Conservation (phyloP, 2,113 vertebrate genomes). For the Pitta sordida region DNA sequence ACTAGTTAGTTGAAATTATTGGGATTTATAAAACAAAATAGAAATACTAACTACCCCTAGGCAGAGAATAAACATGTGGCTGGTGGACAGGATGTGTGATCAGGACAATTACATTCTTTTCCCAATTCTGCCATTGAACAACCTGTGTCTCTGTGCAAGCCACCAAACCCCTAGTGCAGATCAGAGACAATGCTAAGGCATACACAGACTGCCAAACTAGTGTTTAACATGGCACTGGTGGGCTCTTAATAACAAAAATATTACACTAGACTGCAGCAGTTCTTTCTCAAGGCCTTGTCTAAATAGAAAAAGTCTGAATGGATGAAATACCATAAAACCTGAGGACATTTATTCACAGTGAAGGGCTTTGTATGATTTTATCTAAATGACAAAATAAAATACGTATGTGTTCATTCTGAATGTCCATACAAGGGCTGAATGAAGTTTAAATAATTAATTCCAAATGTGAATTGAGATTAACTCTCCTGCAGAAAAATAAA, state of each 20-base stretch:
- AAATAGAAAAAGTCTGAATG: neutral
- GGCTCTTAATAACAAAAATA: neutral
- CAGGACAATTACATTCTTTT: neutral
- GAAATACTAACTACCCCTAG: neutral
- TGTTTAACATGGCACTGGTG: neutral
- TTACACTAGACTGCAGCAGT: neutral
- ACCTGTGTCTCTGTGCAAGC: neutral
- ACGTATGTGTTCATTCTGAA: neutral
- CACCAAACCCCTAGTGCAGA: neutral
- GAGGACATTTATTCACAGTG: neutral
- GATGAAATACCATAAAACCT: neutral
- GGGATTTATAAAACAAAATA: neutral
- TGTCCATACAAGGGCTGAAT: neutral
- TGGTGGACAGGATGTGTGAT: neutral
- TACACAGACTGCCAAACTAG: neutral
- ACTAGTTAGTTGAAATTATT: neutral
- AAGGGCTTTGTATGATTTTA: neutral
- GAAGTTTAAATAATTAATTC: neutral
- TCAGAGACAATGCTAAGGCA: neutral
- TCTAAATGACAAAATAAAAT: conserved; percentile 2
- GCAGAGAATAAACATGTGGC: neutral
- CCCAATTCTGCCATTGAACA: neutral
- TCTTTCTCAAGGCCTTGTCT: neutral
- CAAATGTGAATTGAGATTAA: neutral
- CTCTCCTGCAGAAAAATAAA: neutral